Conservation (phyloP, 2,888 invertebrate species). For the Meghimatium bilineatum region DNA sequence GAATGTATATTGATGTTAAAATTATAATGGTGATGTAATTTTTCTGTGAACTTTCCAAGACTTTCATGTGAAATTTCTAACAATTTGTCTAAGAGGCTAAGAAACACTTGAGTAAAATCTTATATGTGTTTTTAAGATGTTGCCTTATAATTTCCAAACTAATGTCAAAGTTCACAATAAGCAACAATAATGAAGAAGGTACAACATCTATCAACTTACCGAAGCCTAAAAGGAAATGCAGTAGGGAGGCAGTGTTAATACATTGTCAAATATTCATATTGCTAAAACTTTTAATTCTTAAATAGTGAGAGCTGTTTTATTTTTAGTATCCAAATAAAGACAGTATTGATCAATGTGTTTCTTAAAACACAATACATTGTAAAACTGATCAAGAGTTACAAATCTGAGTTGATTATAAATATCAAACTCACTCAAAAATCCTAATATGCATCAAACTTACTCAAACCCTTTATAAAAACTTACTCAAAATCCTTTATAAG, state of each 20-base stretch:
- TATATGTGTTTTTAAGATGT: not conserved
- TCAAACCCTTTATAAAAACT: too few species aligned
- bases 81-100: not conserved
- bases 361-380: not conserved
- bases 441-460: too few species aligned
- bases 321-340: not conserved
- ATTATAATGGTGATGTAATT: not conserved
- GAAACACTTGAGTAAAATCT: not conserved
- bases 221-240: constrained; percentile 56
- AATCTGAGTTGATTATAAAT: too few species aligned
- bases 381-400: not conserved
- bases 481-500: too few species aligned
- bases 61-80: not conserved
- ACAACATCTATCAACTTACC: constrained; percentile 60
- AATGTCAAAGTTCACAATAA: not conserved
- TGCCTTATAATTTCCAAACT: too few species aligned
- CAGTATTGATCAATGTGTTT: not conserved
- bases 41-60: not conserved
- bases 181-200: not conserved
- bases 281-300: not conserved
- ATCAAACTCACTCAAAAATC: too few species aligned
- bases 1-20: not conserved
- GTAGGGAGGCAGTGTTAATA: constrained; percentile 4
- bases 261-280: constrained; percentile 19
- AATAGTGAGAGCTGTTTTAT: not conserved